Evolutionary conservation across 2,888 invertebrate genomes (phyloP).

Genomic region (Odontocolon sp.): DNA sequence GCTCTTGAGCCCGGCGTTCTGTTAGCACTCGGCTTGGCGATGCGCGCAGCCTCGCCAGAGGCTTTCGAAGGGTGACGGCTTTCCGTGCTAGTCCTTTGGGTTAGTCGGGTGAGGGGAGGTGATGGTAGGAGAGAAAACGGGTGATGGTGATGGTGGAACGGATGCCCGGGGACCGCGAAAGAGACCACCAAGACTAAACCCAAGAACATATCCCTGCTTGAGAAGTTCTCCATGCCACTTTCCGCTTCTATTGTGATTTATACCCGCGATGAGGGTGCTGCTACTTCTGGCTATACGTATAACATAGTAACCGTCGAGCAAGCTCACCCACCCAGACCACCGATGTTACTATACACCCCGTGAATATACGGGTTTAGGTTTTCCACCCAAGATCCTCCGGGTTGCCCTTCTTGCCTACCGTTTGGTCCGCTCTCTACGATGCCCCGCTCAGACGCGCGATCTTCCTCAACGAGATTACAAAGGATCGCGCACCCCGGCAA

Average conservation of each 20-base stretch:
- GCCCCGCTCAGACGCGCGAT: constrained; percentile 67
- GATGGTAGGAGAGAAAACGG: constrained; percentile 36
- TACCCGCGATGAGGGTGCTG: constrained; percentile 77
- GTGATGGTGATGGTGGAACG: constrained; percentile 9
- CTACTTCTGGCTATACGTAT: constrained; percentile 62
- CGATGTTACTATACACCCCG: constrained; percentile 17
- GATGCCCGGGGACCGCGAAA: constrained; percentile 46
- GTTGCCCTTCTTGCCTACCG: constrained; percentile 36
- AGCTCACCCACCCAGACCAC: constrained; percentile 37
- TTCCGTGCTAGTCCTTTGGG: constrained; percentile 25
- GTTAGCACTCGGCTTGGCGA: constrained; percentile 41
- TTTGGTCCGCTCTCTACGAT: constrained; percentile 51
- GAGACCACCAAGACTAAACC: constrained; percentile 58
- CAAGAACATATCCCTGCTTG: constrained; percentile 75
- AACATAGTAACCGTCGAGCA: constrained; percentile 28
- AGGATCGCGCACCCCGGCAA: constrained; percentile 68
- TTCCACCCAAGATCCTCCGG: constrained; percentile 53
- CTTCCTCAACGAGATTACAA: constrained; percentile 79
- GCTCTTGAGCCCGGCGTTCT: constrained; percentile 39
- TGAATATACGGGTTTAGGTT: constrained; percentile 60
- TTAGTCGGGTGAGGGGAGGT: constrained; percentile 56
- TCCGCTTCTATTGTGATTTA: constrained; percentile 80
- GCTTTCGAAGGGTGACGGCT: constrained; percentile 50
- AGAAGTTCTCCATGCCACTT: constrained; percentile 79
- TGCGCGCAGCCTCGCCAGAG: constrained; percentile 14